Conservation (phyloP, 2,113 vertebrate genomes). For the Erinaceus europaeus region DNA sequence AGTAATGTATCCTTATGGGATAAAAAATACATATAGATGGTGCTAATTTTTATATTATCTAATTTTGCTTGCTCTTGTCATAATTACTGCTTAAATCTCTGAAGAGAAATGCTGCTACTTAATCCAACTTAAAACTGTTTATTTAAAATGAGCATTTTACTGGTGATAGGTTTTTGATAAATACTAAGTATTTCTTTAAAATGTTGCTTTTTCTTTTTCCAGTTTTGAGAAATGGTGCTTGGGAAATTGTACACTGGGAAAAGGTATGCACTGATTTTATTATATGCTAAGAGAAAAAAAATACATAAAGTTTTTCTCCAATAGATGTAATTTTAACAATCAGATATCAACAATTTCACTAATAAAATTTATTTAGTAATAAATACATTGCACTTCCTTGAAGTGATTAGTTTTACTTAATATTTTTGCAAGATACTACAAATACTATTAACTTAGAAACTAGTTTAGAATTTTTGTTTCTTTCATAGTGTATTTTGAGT, state of each 20-base stretch:
- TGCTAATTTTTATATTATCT: background rate
- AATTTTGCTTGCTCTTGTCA: background rate
- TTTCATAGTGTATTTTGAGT: constrained; percentile 53
- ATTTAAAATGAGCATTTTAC: background rate
- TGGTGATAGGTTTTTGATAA: background rate
- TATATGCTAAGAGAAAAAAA: constrained; percentile 1
- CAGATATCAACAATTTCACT: background rate
- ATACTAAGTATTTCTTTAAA: constrained; percentile 13
- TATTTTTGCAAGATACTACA: background rate
- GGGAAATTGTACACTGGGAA: constrained; percentile 99
- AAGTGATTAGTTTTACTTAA: background rate
- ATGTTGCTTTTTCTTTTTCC: constrained; percentile 47
- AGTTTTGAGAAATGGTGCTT: constrained; percentile 97
- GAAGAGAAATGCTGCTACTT: background rate
- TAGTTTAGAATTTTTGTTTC: constrained; percentile 33
- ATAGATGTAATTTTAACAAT: background rate
- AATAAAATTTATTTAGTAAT: constrained; percentile 23
- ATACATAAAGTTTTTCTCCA: background rate
- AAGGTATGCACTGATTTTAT: constrained; percentile 88
- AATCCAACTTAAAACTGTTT: constrained; percentile 1
- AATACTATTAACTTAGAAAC: constrained; percentile 33
- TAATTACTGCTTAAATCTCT: background rate
- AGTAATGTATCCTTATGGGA: background rate
- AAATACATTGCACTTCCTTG: background rate
- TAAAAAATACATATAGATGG: background rate